Base-by-base conservation (phyloP, 2,113 vertebrate species). In the Takifugu flavidus region DNA sequence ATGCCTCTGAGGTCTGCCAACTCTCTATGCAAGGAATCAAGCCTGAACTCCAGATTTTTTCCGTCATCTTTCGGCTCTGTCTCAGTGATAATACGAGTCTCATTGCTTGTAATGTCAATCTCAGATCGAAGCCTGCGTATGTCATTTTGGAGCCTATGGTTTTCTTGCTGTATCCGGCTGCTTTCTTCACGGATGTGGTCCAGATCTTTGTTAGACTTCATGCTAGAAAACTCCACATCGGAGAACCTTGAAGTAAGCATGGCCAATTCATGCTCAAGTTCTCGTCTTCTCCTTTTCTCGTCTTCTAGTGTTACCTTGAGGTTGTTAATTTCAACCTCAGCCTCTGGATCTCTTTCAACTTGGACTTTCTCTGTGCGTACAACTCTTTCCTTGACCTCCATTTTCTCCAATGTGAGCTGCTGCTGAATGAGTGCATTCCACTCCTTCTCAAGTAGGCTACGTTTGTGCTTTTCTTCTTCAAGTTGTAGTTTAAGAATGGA, bases 161-260 rank as follows among this genome's bases (percentile, higher is more conserved):
- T 94, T 84, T 99, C 96, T 25, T 95, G 91, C 82, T 96, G 94
- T 7, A 98, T 65, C n/a, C 89, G 93, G 82, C 82, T 91, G 58
- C 94, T 97, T 77, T 99, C 95, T 11, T 98, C 96, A n/a, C 94
- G 92, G 45, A 99, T 70, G 73, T 95, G 93, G 67, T 96, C 93
- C 28, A 98, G 79, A 20, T 98, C 96, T 78, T 97, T 98, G 29
- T 90, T 91, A 0, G 95, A 95, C 81, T 98, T 98, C n/a, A 94
- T 96, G 80, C 96, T 96, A 5, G 85, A 91, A 87, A 99, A 98
- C 72, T 98, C 95, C 68, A 95, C 86, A 31, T 98, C 95, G 0
- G 94, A 94, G 12, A 96, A 59, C 66, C 80, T 93, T 45, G 93
- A 82, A 25, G 90, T 94, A 0, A 97, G 70, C 25, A 39, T 82